phyloP scores from a whole-genome alignment of 2,888 invertebrate species.

The Tenthredo notha region DNA sequence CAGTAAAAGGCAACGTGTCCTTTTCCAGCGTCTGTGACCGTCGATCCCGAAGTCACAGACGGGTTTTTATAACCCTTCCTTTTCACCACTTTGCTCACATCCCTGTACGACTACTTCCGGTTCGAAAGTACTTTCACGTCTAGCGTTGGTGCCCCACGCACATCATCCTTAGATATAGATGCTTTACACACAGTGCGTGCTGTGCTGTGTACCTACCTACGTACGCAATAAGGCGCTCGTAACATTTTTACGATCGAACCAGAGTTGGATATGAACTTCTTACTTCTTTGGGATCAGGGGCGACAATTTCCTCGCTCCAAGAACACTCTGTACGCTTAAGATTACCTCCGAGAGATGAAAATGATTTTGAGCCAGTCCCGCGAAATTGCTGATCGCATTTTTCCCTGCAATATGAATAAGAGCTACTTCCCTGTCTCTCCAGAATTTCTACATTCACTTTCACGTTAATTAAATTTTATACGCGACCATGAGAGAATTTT shows the following conservation, averaged over 20 bases:
- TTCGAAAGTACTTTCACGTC: constrained; percentile 66
- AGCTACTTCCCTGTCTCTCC: not conserved
- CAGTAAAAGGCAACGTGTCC: not conserved
- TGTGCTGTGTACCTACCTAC: constrained; percentile 56
- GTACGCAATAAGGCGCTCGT: constrained; percentile 69
- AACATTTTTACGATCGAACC: constrained; percentile 71
- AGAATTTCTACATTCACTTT: not conserved
- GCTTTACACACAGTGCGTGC: constrained; percentile 28
- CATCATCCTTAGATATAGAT: constrained; percentile 12
- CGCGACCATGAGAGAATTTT: not conserved
- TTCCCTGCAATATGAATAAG: not conserved
- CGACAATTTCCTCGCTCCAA: not conserved
- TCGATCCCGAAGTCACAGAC: constrained; percentile 55
- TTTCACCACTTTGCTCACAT: constrained; percentile 58
- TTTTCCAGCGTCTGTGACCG: constrained; percentile 14
- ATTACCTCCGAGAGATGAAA: constrained; percentile 22
- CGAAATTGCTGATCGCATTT: not conserved
- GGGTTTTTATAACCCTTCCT: constrained; percentile 56
- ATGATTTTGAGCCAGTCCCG: not conserved
- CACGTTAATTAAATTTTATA: not conserved
- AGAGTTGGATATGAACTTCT: constrained; percentile 49
- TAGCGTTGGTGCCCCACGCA: constrained; percentile 39
- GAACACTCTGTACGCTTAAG: not conserved
- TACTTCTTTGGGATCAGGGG: constrained; percentile 29
- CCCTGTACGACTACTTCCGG: constrained; percentile 68